Evolutionary conservation across 2,113 vertebrate genomes (phyloP), one percentile per base, ranked within the genome.

Genomic region (Zeus faber): DNA sequence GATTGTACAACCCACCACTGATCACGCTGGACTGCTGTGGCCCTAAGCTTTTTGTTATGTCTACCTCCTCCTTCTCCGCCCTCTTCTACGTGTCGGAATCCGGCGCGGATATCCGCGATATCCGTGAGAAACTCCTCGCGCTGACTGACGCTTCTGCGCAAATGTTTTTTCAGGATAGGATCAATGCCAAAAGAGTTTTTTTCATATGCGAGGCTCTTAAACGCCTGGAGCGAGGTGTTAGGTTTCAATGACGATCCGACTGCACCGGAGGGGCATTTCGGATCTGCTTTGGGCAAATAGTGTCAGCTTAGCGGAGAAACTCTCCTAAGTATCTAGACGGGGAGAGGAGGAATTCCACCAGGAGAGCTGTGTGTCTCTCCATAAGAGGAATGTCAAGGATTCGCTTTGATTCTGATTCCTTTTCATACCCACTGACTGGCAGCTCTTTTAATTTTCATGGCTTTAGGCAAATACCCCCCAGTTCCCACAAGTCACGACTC

Each of bases 171-270:
- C 5, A 23, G 37, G 29, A 43, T 39, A 14, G 52, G 16, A 64
- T 26, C 39, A 27, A 20, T 41, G 33, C n/a, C 33, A 37, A 72
- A 56, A 59, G 40, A 62, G 54, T 40, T 62, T 43, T 63, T 50
- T 43, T 46, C 45, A 53, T 62, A 64, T 67, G 58, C 57, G 46
- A 69, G 54, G 2, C 13, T 39, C 21, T 24, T 56, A 14, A 33
- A 23, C 49, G 58, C 64, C 53, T 77, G 20, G 9, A 65, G 66
- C 66, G 53, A 58, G 47, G 49, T 58, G 40, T 77, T 74, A n/a
- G 49, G 37, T 51, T 49, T 68, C 43, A 64, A n/a, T 47, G 46
- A 64, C 48, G 62, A 54, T 70, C 37, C 50, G 49, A 47, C 35
- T 40, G 31, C 57, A 72, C 49, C 62, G 56, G 48, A 74, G 46